These are phyloP conservation scores for Psephotus haematonotus DNA, from an alignment of 2,113 vertebrate species.

Conservation along the genomic window DNA sequence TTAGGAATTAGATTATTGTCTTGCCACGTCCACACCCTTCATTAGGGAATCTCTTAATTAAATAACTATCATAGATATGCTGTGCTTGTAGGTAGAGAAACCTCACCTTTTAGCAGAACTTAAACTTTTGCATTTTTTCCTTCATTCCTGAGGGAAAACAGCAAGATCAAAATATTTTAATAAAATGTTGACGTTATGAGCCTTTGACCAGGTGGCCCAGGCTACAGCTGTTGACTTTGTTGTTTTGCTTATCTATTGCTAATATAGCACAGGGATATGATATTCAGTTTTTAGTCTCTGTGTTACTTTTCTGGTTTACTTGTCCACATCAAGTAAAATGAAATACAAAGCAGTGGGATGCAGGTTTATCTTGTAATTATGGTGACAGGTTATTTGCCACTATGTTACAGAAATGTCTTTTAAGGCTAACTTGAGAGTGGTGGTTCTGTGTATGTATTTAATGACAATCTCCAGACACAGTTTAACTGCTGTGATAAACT, in stretches of 20 bases:
- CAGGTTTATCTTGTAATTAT: conserved; percentile 36
- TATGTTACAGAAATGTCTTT: not conserved
- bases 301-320: conserved; percentile 57
- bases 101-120: conserved; percentile 14
- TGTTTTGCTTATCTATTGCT: conserved; percentile 33
- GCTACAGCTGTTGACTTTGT: not conserved
- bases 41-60: conserved; percentile 20
- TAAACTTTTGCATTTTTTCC: not conserved
- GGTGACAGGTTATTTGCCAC: conserved; percentile 18
- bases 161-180: not conserved
- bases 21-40: not conserved
- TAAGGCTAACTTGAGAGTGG: not conserved
- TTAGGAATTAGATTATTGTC: not conserved
- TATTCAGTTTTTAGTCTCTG: conserved; percentile 52
- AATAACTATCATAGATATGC: not conserved
- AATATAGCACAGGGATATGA: not conserved
- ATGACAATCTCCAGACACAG: not conserved
- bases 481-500: not conserved
- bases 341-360: conserved; percentile 1
- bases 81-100: not conserved
- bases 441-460: not conserved
- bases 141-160: conserved; percentile 15
- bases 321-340: conserved; percentile 47
- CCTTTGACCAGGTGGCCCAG: conserved; percentile 36
- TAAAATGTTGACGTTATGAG: not conserved